phyloP scores from a whole-genome alignment of 2,113 vertebrate species.

The Eretmochelys imbricata region DNA sequence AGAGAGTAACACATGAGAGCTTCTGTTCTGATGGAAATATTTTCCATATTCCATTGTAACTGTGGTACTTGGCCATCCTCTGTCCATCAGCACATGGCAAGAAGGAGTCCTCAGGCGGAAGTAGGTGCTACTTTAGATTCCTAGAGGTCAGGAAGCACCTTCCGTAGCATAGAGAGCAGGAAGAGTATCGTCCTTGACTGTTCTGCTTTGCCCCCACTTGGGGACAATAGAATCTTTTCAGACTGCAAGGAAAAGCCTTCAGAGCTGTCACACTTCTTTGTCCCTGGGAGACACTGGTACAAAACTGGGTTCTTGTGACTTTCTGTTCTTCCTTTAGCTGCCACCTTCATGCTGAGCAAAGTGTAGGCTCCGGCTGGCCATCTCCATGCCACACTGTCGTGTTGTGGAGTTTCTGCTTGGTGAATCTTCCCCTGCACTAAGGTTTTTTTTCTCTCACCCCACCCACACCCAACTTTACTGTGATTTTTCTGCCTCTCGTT shows the following conservation, averaged over 20 bases:
- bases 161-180: background rate
- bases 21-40: background rate
- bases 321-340: background rate
- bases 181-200: background rate
- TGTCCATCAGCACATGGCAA: background rate
- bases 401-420: background rate
- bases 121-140: background rate
- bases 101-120: background rate
- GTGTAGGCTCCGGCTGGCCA: background rate
- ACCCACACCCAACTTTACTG: background rate
- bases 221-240: background rate
- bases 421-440: background rate
- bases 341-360: background rate
- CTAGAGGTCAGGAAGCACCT: background rate
- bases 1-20: background rate
- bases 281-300: background rate
- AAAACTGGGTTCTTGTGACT: background rate
- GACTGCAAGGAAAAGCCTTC: background rate
- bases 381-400: fast-evolving
- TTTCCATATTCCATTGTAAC: background rate
- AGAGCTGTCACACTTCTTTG: background rate
- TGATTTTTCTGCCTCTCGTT: background rate
- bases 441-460: background rate
- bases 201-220: background rate
- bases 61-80: background rate